These are phyloP conservation scores for Perccottus glenii DNA, from an alignment of 2,113 vertebrate genomes.

Conservation along the genomic window DNA sequence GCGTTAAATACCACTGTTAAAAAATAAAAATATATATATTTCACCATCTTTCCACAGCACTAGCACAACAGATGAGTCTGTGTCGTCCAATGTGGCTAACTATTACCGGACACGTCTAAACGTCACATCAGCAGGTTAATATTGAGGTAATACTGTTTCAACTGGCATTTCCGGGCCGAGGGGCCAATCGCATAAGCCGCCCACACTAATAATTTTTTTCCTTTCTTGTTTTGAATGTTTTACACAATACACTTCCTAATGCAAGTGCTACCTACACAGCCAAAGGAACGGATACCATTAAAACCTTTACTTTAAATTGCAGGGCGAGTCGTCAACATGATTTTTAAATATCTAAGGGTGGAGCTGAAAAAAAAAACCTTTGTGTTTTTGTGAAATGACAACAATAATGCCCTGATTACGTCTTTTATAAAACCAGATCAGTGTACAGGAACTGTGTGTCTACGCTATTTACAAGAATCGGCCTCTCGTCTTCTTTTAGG, in stretches of 20 bases:
- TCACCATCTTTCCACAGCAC: constrained; percentile 64
- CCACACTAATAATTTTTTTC: constrained; percentile 35
- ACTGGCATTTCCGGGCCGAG: constrained; percentile 42
- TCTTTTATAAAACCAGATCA: constrained; percentile 46
- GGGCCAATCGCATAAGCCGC: constrained; percentile 46
- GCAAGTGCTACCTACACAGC: constrained; percentile 61
- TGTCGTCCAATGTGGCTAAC: constrained; percentile 59
- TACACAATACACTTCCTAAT: constrained; percentile 46
- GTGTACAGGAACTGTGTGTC: constrained; percentile 61
- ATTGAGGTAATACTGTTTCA: constrained; percentile 75
- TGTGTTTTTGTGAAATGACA: constrained; percentile 50
- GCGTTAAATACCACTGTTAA: constrained; percentile 59
- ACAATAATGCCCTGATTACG: constrained; percentile 61
- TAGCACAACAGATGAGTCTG: constrained; percentile 60
- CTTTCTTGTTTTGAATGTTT: constrained; percentile 19
- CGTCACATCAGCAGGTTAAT: constrained; percentile 74
- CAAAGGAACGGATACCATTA: constrained; percentile 57
- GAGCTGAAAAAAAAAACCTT: constrained; percentile 55
- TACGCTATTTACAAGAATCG: constrained; percentile 69
- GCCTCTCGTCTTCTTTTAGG: constrained; percentile 54
- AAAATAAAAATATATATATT: constrained; percentile 20
- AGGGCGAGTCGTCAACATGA: constrained; percentile 53
- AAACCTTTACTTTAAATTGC: constrained; percentile 31
- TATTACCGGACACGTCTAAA: constrained; percentile 64
- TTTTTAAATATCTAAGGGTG: constrained; percentile 11